Conservation (phyloP, 2,888 invertebrate genomes). For the Chirona hameri region DNA sequence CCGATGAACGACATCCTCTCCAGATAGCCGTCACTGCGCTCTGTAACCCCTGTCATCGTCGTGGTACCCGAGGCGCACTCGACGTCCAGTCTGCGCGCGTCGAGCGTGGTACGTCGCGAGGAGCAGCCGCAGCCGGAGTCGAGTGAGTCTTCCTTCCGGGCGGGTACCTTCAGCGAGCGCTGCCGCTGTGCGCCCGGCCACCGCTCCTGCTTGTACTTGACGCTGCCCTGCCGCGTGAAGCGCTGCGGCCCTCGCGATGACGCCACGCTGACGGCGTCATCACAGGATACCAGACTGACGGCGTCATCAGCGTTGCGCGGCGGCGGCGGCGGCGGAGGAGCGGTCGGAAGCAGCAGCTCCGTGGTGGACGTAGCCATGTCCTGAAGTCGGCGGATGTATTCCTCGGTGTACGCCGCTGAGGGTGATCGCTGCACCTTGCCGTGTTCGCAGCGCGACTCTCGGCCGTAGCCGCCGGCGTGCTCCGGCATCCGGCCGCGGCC, state of each 20-base stretch:
- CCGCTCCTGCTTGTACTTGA: slow-evolving; percentile 28
- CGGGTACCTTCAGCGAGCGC: neutral
- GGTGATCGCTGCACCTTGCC: neutral
- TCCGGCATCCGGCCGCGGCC: too few relatives aligned
- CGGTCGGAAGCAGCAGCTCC: neutral
- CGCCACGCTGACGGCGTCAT: neutral
- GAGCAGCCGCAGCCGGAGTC: slow-evolving; percentile 6
- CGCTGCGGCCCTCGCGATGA: slow-evolving; percentile 14
- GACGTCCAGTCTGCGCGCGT: neutral
- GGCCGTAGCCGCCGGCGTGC: too few relatives aligned
- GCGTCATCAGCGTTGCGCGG: neutral
- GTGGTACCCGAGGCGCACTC: slow-evolving; percentile 12
- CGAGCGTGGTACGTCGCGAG: neutral
- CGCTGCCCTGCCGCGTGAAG: slow-evolving; percentile 22
- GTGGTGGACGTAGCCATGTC: slow-evolving; percentile 13
- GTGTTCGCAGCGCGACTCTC: neutral
- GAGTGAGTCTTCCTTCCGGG: slow-evolving; percentile 12
- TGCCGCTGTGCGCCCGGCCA: slow-evolving; percentile 8
- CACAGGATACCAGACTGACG: neutral
- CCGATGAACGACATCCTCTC: slow-evolving; percentile 24
- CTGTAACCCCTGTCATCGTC: neutral
- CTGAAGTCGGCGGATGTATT: slow-evolving; percentile 23
- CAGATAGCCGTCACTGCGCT: neutral
- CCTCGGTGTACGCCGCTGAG: slow-evolving; percentile 12
- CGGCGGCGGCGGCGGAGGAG: neutral